Base-by-base conservation (phyloP, 1,140 invertebrate species). In the Drosophila insularis region DNA sequence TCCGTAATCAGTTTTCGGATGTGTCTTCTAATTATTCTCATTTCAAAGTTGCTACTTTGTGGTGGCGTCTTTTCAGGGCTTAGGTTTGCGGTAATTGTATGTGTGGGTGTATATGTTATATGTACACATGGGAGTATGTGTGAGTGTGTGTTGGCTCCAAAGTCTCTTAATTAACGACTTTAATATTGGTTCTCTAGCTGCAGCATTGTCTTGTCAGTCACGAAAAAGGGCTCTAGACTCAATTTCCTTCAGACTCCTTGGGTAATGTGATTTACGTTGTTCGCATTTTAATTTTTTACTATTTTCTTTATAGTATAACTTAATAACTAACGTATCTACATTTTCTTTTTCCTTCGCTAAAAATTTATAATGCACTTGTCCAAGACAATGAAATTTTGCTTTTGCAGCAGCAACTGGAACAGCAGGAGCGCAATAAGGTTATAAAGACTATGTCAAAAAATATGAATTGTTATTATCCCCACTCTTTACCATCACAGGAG, bases 151-250 rank as follows among this genome's bases (percentile, higher is more conserved):
- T 43, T 50, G 60, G 64, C 55, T 71, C 63, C 21, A 68, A 60
- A 68, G 53, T 62, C 53, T 76, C 75, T 76, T 79, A 86, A 87
- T 86, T 86, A 87, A 72, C 75, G 43, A 50, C 43, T 50, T 50
- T 21, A 2, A 19, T 82, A 86, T 82, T 82, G 82, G 75, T 46
- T 77, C 74, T 70, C 66, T 77, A 46, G 59, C 69, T 62, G 54
- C 56, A 43, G 19, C 23, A 58, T 35, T 53, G 56, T 61, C 65
- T 80, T 69, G 62, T 21, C 70, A 50, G 71, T 60, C 61, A 86
- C 70, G 68, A 70, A 86, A 68, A 59, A 56, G 56, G 59, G 73
- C 78, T 78, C 71, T 46, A 73, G 67, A 78, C 78, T 68, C 74
- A 81, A 81, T 87, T 87, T 78, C 19, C 43, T 50, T 50, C 2